A percentile compares a stretch with the other conserved stretches of the same genome.
Conservation (phyloP, 1,140 invertebrate genomes). For the Solenopsis invicta region DNA sequence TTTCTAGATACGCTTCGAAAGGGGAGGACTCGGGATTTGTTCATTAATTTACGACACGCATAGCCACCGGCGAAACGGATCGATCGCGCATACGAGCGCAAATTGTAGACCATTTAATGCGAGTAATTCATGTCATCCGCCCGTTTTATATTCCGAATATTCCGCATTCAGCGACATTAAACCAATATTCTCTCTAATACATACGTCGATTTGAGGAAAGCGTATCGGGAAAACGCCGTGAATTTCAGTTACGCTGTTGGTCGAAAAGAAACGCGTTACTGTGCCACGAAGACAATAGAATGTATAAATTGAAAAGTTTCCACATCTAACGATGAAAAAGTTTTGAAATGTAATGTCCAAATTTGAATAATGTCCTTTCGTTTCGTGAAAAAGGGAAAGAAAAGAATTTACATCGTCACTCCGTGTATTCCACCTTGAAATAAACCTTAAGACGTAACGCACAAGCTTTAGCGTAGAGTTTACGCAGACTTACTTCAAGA, state of each 20-base stretch:
- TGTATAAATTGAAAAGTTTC: not conserved
- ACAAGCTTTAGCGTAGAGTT: too few relatives aligned
- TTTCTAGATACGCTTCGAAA: not conserved
- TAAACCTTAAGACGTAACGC: too few relatives aligned
- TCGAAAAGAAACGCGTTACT: not conserved
- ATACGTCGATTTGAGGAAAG: not conserved
- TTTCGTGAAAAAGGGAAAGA: not conserved
- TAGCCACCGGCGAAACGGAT: not conserved
- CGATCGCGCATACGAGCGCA: slow-evolving; percentile 1
- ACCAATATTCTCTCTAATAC: slow-evolving; percentile 5
- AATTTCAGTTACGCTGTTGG: not conserved
- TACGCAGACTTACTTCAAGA: too few relatives aligned
- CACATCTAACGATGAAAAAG: not conserved
- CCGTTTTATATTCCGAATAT: slow-evolving; percentile 42
- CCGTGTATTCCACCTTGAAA: not conserved
- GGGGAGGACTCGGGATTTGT: not conserved
- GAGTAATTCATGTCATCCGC: not conserved
- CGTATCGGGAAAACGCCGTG: not conserved
- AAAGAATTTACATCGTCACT: not conserved
- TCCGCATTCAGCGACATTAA: slow-evolving; percentile 14
- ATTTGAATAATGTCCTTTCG: not conserved
- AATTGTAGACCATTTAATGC: slow-evolving; percentile 39
- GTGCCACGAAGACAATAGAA: not conserved
- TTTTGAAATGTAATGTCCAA: not conserved
- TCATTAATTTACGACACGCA: slow-evolving; percentile 31